Evolutionary conservation across 2,113 vertebrate genomes (phyloP).

Genomic region (Melanerpes aurifrons): DNA sequence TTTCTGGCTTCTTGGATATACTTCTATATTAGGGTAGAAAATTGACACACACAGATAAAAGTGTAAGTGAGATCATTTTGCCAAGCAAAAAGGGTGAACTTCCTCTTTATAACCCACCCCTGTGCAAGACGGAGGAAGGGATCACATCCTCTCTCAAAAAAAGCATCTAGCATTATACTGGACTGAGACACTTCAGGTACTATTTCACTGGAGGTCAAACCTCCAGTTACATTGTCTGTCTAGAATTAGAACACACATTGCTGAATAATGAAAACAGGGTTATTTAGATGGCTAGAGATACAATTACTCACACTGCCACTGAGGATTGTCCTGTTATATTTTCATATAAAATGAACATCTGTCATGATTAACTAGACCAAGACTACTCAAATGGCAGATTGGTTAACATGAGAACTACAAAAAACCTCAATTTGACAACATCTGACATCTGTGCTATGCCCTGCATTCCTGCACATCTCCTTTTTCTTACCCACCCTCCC

Average conservation of each 20-base stretch:
- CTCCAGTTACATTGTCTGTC: background rate
- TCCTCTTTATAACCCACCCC: background rate
- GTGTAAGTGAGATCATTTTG: background rate
- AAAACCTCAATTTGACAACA: background rate
- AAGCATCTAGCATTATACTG: background rate
- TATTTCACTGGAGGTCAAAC: background rate
- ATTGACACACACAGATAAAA: constrained; percentile 32
- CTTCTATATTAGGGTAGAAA: constrained; percentile 78
- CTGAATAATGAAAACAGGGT: background rate
- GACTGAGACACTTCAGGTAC: background rate
- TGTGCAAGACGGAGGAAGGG: background rate
- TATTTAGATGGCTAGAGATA: constrained; percentile 20
- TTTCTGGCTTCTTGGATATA: constrained; percentile 98
- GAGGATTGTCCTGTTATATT: background rate
- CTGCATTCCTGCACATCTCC: background rate
- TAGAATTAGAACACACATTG: background rate
- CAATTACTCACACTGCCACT: background rate
- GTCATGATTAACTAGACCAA: background rate
- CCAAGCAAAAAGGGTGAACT: background rate
- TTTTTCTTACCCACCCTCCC: background rate
- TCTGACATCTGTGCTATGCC: background rate
- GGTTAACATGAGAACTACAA: background rate
- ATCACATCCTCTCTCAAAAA: background rate
- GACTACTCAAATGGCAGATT: background rate
- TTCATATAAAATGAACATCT: background rate